These are phyloP conservation scores for Dasypogon diadema DNA, from an alignment of 2,888 invertebrate species.

Conservation along the genomic window DNA sequence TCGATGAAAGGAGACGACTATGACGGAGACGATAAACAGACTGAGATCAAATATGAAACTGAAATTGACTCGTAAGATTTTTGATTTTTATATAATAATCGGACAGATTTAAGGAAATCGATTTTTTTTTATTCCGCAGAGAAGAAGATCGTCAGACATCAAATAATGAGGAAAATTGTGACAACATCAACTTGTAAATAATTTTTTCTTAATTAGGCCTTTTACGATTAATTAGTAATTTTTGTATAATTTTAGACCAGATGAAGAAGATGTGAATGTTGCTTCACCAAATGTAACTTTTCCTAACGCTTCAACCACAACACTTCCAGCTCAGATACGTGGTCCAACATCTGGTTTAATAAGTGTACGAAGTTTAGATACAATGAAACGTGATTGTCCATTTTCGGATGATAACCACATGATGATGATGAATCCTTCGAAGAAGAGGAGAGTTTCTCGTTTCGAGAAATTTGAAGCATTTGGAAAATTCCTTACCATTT, in stretches of 20 bases:
- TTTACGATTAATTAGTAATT: background rate
- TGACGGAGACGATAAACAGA: slow-evolving; percentile 26
- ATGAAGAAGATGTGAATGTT: slow-evolving; percentile 49
- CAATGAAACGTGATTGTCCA: slow-evolving; percentile 45
- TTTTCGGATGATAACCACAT: slow-evolving; percentile 45
- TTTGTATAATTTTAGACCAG: slow-evolving; percentile 49
- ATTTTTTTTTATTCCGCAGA: background rate
- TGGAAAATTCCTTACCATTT: slow-evolving; percentile 66
- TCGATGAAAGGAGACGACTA: slow-evolving; percentile 4
- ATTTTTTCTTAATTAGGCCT: background rate
- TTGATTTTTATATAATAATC: background rate
- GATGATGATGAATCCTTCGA: slow-evolving; percentile 44
- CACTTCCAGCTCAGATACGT: background rate
- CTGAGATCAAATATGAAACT: slow-evolving; percentile 53
- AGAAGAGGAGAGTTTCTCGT: slow-evolving; percentile 54
- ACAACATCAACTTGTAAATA: slow-evolving; percentile 22
- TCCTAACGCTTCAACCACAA: background rate
- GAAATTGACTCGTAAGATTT: slow-evolving; percentile 53
- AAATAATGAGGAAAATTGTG: slow-evolving; percentile 24
- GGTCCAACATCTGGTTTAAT: slow-evolving; percentile 1
- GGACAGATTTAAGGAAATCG: background rate
- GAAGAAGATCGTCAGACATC: slow-evolving; percentile 25
- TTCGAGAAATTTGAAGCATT: slow-evolving; percentile 64
- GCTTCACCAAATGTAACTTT: background rate
- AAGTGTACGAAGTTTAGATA: slow-evolving; percentile 47